These are phyloP conservation scores for Conopomorpha cramerella DNA, from an alignment of 1,140 invertebrate genomes.

Conservation along the genomic window DNA sequence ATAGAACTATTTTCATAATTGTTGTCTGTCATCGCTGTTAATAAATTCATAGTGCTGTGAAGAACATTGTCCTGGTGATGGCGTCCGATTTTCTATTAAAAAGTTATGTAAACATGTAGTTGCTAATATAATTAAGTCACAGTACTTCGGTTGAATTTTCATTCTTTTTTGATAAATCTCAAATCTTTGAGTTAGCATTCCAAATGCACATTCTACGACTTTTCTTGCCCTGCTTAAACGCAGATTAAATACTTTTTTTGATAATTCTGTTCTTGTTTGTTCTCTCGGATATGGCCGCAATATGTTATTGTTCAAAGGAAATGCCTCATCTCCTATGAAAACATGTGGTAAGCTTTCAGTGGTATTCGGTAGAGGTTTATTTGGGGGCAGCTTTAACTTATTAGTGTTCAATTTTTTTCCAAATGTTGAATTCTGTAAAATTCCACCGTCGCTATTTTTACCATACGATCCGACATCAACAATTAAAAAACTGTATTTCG, in stretches of 20 bases:
- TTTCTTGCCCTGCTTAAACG: background rate
- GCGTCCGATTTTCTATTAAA: too few relatives aligned
- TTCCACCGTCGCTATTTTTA: slow-evolving; percentile 22
- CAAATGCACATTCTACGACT: background rate
- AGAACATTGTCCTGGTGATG: too few relatives aligned
- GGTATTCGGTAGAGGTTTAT: background rate
- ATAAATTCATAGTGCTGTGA: too few relatives aligned
- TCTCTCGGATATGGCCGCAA: background rate
- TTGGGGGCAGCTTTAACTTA: background rate
- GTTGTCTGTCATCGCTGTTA: too few relatives aligned
- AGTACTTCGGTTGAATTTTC: too few relatives aligned
- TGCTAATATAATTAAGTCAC: too few relatives aligned
- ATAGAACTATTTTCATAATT: too few relatives aligned
- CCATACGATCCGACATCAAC: slow-evolving; percentile 32
- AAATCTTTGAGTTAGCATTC: background rate
- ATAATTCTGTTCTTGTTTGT: background rate
- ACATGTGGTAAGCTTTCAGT: background rate
- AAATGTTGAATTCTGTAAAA: background rate
- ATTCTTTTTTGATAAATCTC: background rate
- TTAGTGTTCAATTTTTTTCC: background rate
- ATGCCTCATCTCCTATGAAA: background rate
- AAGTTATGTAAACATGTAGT: too few relatives aligned
- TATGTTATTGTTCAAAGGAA: background rate
- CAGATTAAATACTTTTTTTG: background rate
- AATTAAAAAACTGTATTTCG: slow-evolving; percentile 24